Evolutionary conservation across 2,888 invertebrate species (phyloP).

Genomic region (Hartigia nigra): DNA sequence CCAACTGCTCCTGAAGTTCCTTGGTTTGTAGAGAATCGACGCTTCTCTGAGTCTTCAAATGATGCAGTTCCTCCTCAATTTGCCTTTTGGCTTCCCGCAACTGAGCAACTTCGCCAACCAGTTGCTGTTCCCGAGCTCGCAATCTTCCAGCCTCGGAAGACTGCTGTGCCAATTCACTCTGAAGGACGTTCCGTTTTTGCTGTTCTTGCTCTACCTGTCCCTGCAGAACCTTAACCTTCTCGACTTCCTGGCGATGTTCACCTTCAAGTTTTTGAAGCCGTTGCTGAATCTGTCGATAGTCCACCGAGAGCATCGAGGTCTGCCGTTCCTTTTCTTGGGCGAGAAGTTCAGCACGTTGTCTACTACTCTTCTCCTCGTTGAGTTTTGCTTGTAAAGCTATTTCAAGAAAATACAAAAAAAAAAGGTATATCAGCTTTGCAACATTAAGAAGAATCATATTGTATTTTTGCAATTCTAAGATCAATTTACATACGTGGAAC

Average conservation of each 20-base stretch:
- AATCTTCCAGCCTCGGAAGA: constrained; percentile 78
- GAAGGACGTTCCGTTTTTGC: constrained; percentile 83
- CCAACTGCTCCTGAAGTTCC: constrained; percentile 93
- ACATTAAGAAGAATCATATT: background rate
- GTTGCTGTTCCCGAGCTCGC: constrained; percentile 79
- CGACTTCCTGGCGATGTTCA: constrained; percentile 89
- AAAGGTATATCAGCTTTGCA: background rate
- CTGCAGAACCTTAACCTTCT: constrained; percentile 82
- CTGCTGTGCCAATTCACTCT: constrained; percentile 82
- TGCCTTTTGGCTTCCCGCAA: constrained; percentile 76
- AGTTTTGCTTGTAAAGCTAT: constrained; percentile 90
- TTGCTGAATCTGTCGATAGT: constrained; percentile 94
- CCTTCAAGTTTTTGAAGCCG: constrained; percentile 89
- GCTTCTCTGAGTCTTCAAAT: constrained; percentile 76
- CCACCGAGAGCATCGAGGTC: constrained; percentile 93
- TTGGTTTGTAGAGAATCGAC: constrained; percentile 82
- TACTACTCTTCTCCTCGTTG: constrained; percentile 88
- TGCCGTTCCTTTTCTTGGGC: constrained; percentile 94
- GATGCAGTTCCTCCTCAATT: constrained; percentile 81
- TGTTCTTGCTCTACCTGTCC: constrained; percentile 93
- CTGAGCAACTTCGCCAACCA: constrained; percentile 76
- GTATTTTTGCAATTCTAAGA: background rate
- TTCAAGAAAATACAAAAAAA: constrained; percentile 21
- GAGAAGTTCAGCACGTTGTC: constrained; percentile 87
- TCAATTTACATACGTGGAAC: constrained; percentile 1